Base-by-base conservation (phyloP, 2,888 invertebrate genomes). In the Panzeria rudis region DNA sequence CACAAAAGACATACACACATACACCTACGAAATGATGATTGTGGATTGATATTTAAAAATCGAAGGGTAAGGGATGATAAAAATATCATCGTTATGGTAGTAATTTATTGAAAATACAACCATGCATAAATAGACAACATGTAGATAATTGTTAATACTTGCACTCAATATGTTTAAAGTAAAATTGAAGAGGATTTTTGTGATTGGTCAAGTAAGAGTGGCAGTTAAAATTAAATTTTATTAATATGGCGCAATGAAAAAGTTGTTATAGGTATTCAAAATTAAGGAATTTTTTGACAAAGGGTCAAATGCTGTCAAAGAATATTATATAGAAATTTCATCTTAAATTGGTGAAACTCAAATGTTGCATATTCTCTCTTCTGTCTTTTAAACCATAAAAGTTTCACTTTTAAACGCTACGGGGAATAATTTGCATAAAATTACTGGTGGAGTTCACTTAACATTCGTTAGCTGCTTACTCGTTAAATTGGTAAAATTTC, bases 11-110 rank as follows among this genome's bases (percentile, higher is more conserved):
- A 9, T 15, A 73, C 11, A 32, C 20, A 15, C 8, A 25, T 13
- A 44, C 8, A 29, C 6, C n/a, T 25, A 29, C 25, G 17, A 11
- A 29, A 20, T 47, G 15, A 9, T 41, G 29, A 23, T 15, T 15
- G 8, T 20, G 66, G 20, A 25, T 20, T 20, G 11, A 29, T 15
- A 52, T 66, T 59, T n/a, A 44, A 72, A 66, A 72, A 72, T 68
- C 52, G 66, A 59, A 72, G 52, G 47, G 69, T 38, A 71, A 17
- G 64, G 64, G 50, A 71, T 71, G 71, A 64, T 73, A 78, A 78
- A 73, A 83, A 78, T 73, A 78, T 83, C 83, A 84, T 79, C 75
- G 66, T 71, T 75, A 66, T 84, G 59, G 79, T 80, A 71, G 66
- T 71, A 84, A 84, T 84, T 84, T 84, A 84, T 84, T 66, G 66